Base-by-base conservation (phyloP, 2,797 vertebrate species). In the Staurois parvus region DNA sequence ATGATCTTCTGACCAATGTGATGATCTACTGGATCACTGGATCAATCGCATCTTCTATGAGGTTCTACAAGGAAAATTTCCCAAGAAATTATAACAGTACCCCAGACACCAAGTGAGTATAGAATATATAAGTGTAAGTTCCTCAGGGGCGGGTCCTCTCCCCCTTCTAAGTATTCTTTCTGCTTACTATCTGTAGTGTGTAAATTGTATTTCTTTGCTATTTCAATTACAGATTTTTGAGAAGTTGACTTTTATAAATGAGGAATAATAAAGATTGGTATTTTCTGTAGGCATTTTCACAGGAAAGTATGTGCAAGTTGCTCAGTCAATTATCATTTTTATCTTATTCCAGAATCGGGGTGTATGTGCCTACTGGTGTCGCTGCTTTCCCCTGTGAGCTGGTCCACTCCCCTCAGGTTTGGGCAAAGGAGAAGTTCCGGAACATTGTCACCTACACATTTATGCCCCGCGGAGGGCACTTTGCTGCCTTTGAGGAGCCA, bases 11-110 rank as follows among this genome's bases (percentile, higher is more conserved):
- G 87, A 97, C 96, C 76, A 95, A 95, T 0, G 88, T 97, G 68
- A 97, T 97, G 97, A 97, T 98, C 92, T 98, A 98, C 85, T 98
- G 97, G 97, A 94, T 94, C 76, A 96, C 96, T 0, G 92, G 94
- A 70, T 95, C 94, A 84, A 96, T 97, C 0, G 91, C 94, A 13
- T 85, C 97, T 4, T 97, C 97, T 34, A 96, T 97, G 97, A 93
- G 96, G 24, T 96, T 95, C 91, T 97, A 97, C 92, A 98, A 97
- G 90, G 97, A 98, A 89, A 96, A 96, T 86, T 0, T 97, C 0
- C 78, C 87, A 62, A 79, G 13, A 29, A 79, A 94, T 79, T 87
- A 75, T 3, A 0, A 21, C 0, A 86, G 90, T 0, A 83, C 72
- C 77, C 75, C 89, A 69, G 88, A 93, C 83, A 1, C 3, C 87